Percentiles rank a stretch among this genome's conserved stretches.
Conservation (phyloP, 2,888 invertebrate species). For the Drosophila infuscata region DNA sequence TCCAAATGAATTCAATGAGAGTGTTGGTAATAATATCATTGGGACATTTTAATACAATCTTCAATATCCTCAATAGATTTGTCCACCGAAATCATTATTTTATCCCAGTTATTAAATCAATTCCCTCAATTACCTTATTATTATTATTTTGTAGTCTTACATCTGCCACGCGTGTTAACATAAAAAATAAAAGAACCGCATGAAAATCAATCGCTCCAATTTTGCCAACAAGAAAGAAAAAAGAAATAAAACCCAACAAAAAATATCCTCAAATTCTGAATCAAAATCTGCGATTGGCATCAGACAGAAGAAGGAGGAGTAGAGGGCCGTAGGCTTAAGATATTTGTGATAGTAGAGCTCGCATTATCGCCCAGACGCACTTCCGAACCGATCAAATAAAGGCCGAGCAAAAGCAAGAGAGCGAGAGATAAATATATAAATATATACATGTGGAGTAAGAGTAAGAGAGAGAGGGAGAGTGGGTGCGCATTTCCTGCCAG, state of each 20-base stretch:
- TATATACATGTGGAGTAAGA: not conserved
- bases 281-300: constrained; percentile 45
- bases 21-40: not conserved
- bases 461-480: not conserved
- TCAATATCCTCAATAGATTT: not conserved
- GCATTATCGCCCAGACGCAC: constrained; percentile 40
- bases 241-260: constrained; percentile 8
- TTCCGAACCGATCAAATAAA: constrained; percentile 56
- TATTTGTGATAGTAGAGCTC: constrained; percentile 49
- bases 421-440: not conserved
- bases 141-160: constrained; percentile 2
- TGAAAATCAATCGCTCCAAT: constrained; percentile 71
- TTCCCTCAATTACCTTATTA: not conserved
- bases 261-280: constrained; percentile 27
- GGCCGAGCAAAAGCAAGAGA: not conserved
- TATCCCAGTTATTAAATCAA: not conserved
- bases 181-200: constrained; percentile 24
- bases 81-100: not conserved
- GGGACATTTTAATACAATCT: not conserved
- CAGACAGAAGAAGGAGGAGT: constrained; percentile 1
- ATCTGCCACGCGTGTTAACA: constrained; percentile 51
- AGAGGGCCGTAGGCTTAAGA: constrained; percentile 33
- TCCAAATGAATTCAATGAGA: not conserved
- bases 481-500: constrained; percentile 71
- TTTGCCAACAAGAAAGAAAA: constrained; percentile 28